Base-by-base conservation (phyloP, 2,113 vertebrate genomes). In the Brachionichthys hirsutus region DNA sequence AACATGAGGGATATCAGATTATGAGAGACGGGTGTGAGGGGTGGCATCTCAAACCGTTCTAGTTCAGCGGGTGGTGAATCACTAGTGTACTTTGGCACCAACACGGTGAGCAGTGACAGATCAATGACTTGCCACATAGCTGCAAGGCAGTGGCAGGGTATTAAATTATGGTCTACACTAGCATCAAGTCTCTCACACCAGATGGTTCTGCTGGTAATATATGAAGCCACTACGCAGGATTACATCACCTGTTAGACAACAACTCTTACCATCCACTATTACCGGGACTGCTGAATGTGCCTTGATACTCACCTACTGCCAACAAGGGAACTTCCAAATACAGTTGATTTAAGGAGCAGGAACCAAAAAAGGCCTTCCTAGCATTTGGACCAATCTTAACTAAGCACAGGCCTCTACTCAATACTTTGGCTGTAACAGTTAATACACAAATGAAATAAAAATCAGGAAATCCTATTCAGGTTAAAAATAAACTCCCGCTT, bases 1-100 rank as follows among this genome's bases (percentile, higher is more conserved):
- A 83, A 78, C 70, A 79, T 77, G 57, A 55, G 47, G 58, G 24
- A 59, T 77, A 80, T 75, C 71, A 76, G 48, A 67, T 80, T 78
- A 59, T 44, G 16, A 55, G 30, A 62, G 48, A 60, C 24, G 15
- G 43, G 17, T 14, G 19, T 4, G 20, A 5, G 47, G 4, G 47
- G 24, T 10, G 18, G 48, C 36, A 56, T 74, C 47, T 73, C 61
- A 77, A 73, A 77, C 68, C 49, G 70, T 58, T 80, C 50, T 36
- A 30, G 40, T 70, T 73, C 53, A 68, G 66, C 30, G 12, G 17
- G 61, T 19, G n/a, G 68, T 68, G 62, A 82, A 75, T 77, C 71
- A 73, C 47, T 38, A 16, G 54, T n/a, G 42, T 51, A 81, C 67
- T 83, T 64, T 63, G 48, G 49, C 62, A 69, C 46, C 52, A 63